These are phyloP conservation scores for Spilarctia lutea DNA, from an alignment of 2,888 invertebrate species.

Conservation along the genomic window DNA sequence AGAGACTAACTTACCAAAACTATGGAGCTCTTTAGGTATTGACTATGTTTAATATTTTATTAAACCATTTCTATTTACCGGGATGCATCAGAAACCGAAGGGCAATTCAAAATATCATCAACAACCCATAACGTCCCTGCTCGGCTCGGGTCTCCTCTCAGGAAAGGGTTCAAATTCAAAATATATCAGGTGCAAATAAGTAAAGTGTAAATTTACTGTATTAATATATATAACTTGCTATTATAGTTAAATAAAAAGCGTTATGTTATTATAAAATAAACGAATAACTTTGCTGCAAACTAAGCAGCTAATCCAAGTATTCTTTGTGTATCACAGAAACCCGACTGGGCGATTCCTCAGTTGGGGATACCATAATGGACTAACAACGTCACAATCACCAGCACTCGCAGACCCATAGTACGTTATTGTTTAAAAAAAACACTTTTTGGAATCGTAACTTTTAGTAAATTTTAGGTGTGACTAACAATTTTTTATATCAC, in stretches of 20 bases:
- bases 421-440: background rate
- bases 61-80: background rate
- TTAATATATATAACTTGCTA: constrained; percentile 1
- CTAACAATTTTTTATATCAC: too few species aligned
- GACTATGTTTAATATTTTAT: background rate
- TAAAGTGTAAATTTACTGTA: background rate
- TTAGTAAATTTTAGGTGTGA: too few species aligned
- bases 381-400: background rate
- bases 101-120: background rate
- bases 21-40: background rate
- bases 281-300: background rate
- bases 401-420: background rate
- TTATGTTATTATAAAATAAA: background rate
- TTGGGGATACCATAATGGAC: constrained; percentile 6
- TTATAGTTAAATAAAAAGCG: background rate
- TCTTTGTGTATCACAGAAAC: constrained; percentile 7
- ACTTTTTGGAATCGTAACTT: background rate
- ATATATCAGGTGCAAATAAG: background rate
- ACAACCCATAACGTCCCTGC: too few species aligned
- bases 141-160: too few species aligned
- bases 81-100: background rate
- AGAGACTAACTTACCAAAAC: background rate
- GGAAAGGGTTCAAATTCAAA: too few species aligned
- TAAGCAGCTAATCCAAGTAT: background rate
- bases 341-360: background rate